These are phyloP conservation scores for Hydroisotoma schaefferi DNA, from an alignment of 2,888 invertebrate species.

Conservation along the genomic window DNA sequence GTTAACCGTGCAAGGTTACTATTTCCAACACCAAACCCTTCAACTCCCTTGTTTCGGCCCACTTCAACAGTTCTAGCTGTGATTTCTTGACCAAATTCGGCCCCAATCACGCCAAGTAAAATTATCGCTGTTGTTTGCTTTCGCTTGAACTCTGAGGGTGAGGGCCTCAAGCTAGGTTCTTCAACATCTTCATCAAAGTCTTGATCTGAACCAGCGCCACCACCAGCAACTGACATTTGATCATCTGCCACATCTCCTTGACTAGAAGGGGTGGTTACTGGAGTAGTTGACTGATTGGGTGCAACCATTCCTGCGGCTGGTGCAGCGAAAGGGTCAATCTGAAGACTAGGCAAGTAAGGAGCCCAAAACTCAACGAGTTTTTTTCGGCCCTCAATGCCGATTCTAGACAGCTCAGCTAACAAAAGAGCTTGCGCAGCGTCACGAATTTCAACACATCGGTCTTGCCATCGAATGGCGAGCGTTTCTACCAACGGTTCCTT, in stretches of 20 bases:
- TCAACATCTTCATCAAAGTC: slow-evolving; percentile 48
- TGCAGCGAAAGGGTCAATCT: slow-evolving; percentile 50
- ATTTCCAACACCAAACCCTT: slow-evolving; percentile 81
- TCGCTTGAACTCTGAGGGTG: slow-evolving; percentile 69
- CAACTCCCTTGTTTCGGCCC: slow-evolving; percentile 63
- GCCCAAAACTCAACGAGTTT: slow-evolving; percentile 93
- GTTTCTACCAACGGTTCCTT: slow-evolving; percentile 96
- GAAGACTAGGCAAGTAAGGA: slow-evolving; percentile 82
- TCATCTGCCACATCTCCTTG: slow-evolving; percentile 41
- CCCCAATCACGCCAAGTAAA: slow-evolving; percentile 92
- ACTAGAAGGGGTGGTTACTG: slow-evolving; percentile 40
- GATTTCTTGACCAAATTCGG: slow-evolving; percentile 96
- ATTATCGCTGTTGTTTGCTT: slow-evolving; percentile 98
- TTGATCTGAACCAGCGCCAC: slow-evolving; percentile 39
- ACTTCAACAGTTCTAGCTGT: slow-evolving; percentile 53
- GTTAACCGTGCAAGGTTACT: slow-evolving; percentile 87
- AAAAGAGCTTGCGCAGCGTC: slow-evolving; percentile 95
- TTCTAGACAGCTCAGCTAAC: slow-evolving; percentile 82
- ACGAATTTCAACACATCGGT: slow-evolving; percentile 90
- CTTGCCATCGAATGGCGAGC: slow-evolving; percentile 97
- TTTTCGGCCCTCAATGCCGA: slow-evolving; percentile 88
- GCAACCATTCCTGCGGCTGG: slow-evolving; percentile 15
- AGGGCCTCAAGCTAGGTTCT: slow-evolving; percentile 37
- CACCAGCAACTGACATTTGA: slow-evolving; percentile 28
- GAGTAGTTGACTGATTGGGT: slow-evolving; percentile 16